A percentile compares a stretch with the other conserved stretches of the same genome.
Conservation (phyloP, 2,113 vertebrate species). For the Struthio camelus region DNA sequence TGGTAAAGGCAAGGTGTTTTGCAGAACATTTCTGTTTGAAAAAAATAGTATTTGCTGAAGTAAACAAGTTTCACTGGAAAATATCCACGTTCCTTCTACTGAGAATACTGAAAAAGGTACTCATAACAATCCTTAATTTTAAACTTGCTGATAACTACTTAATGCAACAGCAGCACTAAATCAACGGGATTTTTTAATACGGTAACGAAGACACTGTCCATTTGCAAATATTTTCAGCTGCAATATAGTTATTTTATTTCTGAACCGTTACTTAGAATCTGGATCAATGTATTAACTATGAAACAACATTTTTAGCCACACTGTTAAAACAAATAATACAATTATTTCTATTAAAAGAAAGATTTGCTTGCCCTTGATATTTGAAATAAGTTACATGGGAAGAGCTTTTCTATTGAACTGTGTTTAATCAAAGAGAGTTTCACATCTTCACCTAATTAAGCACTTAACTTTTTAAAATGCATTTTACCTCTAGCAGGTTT, state of each 20-base stretch:
- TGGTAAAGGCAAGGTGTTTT: neutral
- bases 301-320: neutral
- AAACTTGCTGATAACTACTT: neutral
- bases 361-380: neutral
- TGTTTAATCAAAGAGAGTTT: neutral
- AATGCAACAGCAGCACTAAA: neutral
- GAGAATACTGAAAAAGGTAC: neutral
- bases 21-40: neutral
- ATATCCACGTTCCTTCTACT: neutral
- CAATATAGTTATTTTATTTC: neutral
- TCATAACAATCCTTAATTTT: conserved; percentile 4
- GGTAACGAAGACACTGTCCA: neutral
- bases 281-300: neutral
- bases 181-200: neutral
- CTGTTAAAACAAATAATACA: neutral
- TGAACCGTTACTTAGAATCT: neutral
- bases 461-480: neutral
- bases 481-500: neutral
- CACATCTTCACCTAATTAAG: neutral
- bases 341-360: neutral
- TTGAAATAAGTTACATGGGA: neutral
- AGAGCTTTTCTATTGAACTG: neutral
- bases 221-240: neutral
- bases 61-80: neutral
- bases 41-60: neutral